Percentiles rank a stretch among this genome's conserved stretches.
Evolutionary conservation across 2,797 vertebrate genomes (phyloP).

Genomic region (Psittacula derbiana): DNA sequence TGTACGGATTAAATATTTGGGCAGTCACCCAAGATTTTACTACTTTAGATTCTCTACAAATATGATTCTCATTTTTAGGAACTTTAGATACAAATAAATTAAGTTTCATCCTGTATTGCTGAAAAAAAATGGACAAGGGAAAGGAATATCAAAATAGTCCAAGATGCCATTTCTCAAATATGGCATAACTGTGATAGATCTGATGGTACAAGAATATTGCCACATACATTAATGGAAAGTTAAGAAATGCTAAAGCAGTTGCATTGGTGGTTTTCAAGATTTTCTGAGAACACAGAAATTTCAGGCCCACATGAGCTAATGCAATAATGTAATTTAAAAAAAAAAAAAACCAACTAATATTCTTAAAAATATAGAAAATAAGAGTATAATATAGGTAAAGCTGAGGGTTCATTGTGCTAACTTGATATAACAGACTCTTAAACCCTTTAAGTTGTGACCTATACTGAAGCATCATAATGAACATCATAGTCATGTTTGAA

Average conservation of each 20-base stretch:
- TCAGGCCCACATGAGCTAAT: background rate
- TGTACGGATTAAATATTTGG: constrained; percentile 59
- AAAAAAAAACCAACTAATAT: constrained; percentile 2
- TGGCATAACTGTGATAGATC: background rate
- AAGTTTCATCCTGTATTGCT: background rate
- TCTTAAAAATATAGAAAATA: constrained; percentile 48
- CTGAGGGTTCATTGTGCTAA: background rate
- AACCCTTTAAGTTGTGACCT: background rate
- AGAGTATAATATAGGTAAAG: constrained; percentile 36
- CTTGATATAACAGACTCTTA: constrained; percentile 18
- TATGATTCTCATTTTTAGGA: background rate
- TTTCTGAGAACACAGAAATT: constrained; percentile 21
- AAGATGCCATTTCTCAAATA: background rate
- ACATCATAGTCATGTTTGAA: background rate
- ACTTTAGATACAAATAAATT: background rate
- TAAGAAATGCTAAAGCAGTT: background rate
- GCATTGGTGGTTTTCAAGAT: background rate
- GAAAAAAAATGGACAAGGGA: background rate
- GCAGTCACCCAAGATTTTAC: constrained; percentile 18
- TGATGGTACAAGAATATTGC: background rate
- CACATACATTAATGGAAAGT: background rate
- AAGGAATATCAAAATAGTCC: background rate
- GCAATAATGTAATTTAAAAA: constrained; percentile 16
- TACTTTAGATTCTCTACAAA: constrained; percentile 35
- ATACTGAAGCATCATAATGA: constrained; percentile 16